Conservation (phyloP, 2,888 invertebrate species). For the Macrosoma leucophasiata region DNA sequence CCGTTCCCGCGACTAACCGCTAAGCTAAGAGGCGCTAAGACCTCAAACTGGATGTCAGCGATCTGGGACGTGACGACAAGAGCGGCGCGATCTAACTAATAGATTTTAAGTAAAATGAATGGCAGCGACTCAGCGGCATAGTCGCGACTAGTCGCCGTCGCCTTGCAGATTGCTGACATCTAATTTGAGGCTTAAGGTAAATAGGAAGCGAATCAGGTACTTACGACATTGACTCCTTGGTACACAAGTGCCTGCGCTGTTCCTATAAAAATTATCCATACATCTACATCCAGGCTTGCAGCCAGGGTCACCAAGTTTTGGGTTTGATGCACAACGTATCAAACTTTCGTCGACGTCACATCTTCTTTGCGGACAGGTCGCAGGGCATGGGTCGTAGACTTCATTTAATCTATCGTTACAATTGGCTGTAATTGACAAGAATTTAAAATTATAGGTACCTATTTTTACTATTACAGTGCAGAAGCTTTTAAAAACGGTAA, state of each 20-base stretch:
- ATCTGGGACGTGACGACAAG: no score
- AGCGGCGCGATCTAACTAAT: no score
- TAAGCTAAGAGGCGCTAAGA: no score
- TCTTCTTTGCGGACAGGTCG: slow-evolving; percentile 29
- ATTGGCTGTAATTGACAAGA: no score
- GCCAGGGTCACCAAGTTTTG: slow-evolving; percentile 32
- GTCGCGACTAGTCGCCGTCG: no score
- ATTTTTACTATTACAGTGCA: no score
- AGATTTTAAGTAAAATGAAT: no score
- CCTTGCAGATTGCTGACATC: slow-evolving; percentile 7
- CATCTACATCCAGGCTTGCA: slow-evolving; percentile 38
- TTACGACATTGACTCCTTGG: slow-evolving; percentile 25
- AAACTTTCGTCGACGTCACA: slow-evolving; percentile 31
- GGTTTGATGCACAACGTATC: slow-evolving; percentile 28
- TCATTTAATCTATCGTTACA: slow-evolving; percentile 30
- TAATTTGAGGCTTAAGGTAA: neutral
- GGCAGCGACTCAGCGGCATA: no score
- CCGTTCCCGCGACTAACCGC: no score
- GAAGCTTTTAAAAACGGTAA: no score
- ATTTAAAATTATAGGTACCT: no score
- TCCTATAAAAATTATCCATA: slow-evolving; percentile 30
- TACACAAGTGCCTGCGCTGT: slow-evolving; percentile 29
- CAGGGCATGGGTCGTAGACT: slow-evolving; percentile 30
- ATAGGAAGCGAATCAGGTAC: slow-evolving; percentile 1
- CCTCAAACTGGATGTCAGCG: no score